Evolutionary conservation across 2,797 vertebrate genomes (phyloP), one percentile per base, ranked within the genome.

Genomic region (Pelochelys cantorii): DNA sequence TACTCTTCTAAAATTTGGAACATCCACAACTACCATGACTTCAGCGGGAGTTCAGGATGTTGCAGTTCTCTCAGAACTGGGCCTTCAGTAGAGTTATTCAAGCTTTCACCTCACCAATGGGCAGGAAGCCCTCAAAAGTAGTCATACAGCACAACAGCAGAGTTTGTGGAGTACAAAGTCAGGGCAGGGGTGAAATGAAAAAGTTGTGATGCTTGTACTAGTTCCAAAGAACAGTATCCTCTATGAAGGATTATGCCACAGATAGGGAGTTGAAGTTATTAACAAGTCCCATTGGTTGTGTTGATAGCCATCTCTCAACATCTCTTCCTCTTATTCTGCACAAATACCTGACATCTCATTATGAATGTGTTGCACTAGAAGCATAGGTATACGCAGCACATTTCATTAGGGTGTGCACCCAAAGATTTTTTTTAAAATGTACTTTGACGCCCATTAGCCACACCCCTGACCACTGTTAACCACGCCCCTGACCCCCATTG

Each of bases 331-430:
- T 54, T 90, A 55, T 81, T 95, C 84, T 57, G 68, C 93, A 83
- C 55, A 87, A 68, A 84, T 48, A 84, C 81, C 83, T 96, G 94
- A 94, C 90, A 84, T 65, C 78, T 89, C 90, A 75, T 90, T 86
- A 93, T 86, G 91, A 90, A 93, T 92, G 83, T 91, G 52, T 86
- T 90, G 79, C 87, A 90, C n/a, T 48, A 89, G 92, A n/a, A n/a
- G n/a, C n/a, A n/a, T n/a, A n/a, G n/a, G n/a, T n/a, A n/a, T n/a
- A n/a, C n/a, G n/a, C n/a, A n/a, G n/a, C n/a, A n/a, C n/a, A n/a
- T n/a, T n/a, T n/a, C n/a, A n/a, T n/a, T n/a, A n/a, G n/a, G n/a
- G n/a, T n/a, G n/a, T n/a, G n/a, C n/a, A n/a, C n/a, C n/a, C n/a
- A n/a, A n/a, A n/a, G n/a, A n/a, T n/a, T n/a, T n/a, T n/a, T n/a